Evolutionary conservation across 2,113 vertebrate species (phyloP).

Genomic region (Scomber colias): DNA sequence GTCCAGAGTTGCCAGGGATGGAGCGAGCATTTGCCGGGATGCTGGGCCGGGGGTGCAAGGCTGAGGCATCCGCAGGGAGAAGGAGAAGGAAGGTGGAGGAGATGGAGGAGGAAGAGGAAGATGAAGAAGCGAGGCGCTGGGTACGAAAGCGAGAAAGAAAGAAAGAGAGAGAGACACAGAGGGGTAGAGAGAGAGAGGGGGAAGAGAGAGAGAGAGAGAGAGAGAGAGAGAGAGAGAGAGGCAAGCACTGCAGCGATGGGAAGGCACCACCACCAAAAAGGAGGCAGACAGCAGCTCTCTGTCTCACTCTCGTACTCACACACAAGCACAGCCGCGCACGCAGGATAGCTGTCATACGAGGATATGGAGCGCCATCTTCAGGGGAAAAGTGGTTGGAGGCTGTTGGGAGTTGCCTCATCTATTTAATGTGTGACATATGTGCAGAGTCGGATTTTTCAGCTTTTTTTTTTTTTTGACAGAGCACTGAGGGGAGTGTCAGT

Average conservation of each 20-base stretch:
- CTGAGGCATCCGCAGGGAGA: conserved; percentile 66
- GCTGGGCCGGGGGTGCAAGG: conserved; percentile 57
- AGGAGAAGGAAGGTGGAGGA: conserved; percentile 25
- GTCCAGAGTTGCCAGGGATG: conserved; percentile 70
- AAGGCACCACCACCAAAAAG: conserved; percentile 67
- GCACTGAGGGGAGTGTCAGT: background rate
- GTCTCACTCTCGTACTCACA: conserved; percentile 40
- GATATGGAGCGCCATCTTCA: conserved; percentile 72
- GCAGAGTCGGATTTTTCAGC: background rate
- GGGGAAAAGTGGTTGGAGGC: background rate
- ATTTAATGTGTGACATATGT: background rate
- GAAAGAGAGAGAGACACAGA: conserved; percentile 19
- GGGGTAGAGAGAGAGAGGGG: conserved; percentile 15
- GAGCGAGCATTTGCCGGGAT: conserved; percentile 77
- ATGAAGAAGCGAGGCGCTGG: conserved; percentile 46
- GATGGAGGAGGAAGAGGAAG: conserved; percentile 9
- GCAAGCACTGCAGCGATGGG: conserved; percentile 73
- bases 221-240: conserved; percentile 38
- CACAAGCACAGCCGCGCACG: conserved; percentile 39
- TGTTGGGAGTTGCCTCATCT: conserved; percentile 20
- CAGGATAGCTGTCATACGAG: conserved; percentile 7
- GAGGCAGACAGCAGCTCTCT: conserved; percentile 68
- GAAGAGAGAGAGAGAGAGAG: conserved; percentile 17
- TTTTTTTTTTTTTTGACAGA: background rate
- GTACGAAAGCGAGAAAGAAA: conserved; percentile 52